These are phyloP conservation scores for Drosophila merina DNA, from an alignment of 2,888 invertebrate species.

Conservation along the genomic window DNA sequence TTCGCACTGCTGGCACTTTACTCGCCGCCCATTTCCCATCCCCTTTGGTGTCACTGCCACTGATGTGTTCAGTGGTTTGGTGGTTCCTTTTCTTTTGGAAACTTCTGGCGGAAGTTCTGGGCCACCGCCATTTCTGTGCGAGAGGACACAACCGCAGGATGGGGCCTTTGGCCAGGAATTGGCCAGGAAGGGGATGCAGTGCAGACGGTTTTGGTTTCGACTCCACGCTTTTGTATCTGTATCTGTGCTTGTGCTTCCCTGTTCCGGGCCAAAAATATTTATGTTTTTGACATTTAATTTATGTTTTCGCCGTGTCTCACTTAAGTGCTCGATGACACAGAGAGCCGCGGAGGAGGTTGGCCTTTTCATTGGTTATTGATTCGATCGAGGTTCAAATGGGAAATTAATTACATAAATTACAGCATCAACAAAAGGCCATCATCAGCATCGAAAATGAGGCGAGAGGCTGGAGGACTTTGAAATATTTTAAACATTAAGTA, in stretches of 20 bases:
- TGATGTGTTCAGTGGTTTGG: conserved; percentile 55
- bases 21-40: conserved; percentile 25
- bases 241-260: conserved; percentile 18
- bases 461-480: not conserved
- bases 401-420: not conserved
- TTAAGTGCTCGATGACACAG: conserved; percentile 41
- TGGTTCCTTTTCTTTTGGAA: conserved; percentile 47
- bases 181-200: conserved; percentile 26
- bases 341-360: not conserved
- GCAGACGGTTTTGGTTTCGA: conserved; percentile 11
- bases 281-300: conserved; percentile 43
- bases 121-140: conserved; percentile 53
- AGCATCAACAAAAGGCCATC: not conserved
- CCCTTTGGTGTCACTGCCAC: conserved; percentile 18
- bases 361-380: conserved; percentile 17
- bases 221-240: conserved; percentile 4
- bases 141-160: conserved; percentile 3
- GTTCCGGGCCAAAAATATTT: conserved; percentile 30
- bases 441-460: not conserved
- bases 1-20: conserved; percentile 72
- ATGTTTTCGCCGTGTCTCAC: conserved; percentile 35
- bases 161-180: conserved; percentile 11
- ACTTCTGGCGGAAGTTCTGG: conserved; percentile 62
- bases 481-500: not conserved
- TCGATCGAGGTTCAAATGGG: not conserved